A percentile compares a stretch with the other conserved stretches of the same genome.
phyloP scores from a whole-genome alignment of 2,113 vertebrate species.

The Sebastes schlegelii region DNA sequence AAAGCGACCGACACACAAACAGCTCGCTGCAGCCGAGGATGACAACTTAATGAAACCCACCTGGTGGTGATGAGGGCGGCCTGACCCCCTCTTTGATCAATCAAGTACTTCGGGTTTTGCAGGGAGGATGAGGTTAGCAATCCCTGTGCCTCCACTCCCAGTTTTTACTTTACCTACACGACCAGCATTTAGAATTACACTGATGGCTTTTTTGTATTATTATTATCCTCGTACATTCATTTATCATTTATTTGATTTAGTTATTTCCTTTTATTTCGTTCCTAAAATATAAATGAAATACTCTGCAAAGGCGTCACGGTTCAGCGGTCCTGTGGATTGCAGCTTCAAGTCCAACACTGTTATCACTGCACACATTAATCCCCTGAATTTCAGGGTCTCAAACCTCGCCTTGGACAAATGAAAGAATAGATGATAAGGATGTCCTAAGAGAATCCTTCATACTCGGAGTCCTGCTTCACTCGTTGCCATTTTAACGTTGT shows the following conservation, averaged over 20 bases:
- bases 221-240: constrained; percentile 30
- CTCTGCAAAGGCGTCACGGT: constrained; percentile 52
- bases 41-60: constrained; percentile 70
- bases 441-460: constrained; percentile 62
- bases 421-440: constrained; percentile 71
- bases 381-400: constrained; percentile 62
- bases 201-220: neutral
- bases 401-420: constrained; percentile 71
- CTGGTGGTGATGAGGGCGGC: constrained; percentile 52
- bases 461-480: constrained; percentile 40
- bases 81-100: constrained; percentile 57
- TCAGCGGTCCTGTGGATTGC: constrained; percentile 64
- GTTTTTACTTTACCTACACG: constrained; percentile 40
- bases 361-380: constrained; percentile 76
- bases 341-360: constrained; percentile 46
- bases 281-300: constrained; percentile 71
- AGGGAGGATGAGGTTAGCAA: constrained; percentile 41
- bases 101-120: constrained; percentile 47
- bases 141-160: constrained; percentile 23
- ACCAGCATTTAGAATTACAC: constrained; percentile 56
- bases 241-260: constrained; percentile 63
- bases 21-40: constrained; percentile 34
- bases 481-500: constrained; percentile 48
- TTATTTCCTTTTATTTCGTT: constrained; percentile 57
- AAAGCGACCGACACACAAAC: constrained; percentile 24